Percentiles rank a stretch among this genome's conserved stretches.
Conservation (phyloP, 2,888 invertebrate species). For the Leucophora obtusa region DNA sequence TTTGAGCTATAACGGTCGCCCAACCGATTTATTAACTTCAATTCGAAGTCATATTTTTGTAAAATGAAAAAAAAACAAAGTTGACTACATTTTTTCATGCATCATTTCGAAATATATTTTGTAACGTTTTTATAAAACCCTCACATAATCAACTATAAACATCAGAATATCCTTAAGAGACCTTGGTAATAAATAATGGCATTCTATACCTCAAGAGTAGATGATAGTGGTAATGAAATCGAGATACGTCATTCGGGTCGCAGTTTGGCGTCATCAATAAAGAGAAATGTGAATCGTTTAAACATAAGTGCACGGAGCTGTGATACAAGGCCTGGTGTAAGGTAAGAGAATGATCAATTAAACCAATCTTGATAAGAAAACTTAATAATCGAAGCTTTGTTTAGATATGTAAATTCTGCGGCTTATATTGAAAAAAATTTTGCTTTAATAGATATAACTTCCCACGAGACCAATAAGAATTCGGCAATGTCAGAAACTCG, state of each 20-base stretch:
- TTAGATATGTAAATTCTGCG: slow-evolving; percentile 69
- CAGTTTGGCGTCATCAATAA: slow-evolving; percentile 52
- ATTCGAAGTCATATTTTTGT: too few species aligned
- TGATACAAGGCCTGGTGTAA: slow-evolving; percentile 58
- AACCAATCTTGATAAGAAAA: not conserved
- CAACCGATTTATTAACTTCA: too few species aligned
- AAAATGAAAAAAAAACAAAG: too few species aligned
- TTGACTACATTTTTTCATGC: not conserved
- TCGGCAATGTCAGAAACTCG: slow-evolving; percentile 58
- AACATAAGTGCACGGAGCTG: slow-evolving; percentile 65
- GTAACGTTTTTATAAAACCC: not conserved
- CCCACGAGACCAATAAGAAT: slow-evolving; percentile 53
- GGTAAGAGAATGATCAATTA: slow-evolving; percentile 36
- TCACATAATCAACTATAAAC: not conserved
- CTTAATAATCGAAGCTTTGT: slow-evolving; percentile 4
- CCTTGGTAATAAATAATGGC: slow-evolving; percentile 65
- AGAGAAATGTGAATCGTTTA: slow-evolving; percentile 31
- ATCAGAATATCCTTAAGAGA: not conserved
- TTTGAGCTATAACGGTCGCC: too few species aligned
- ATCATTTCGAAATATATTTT: slow-evolving; percentile 14
- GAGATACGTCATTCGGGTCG: slow-evolving; percentile 64
- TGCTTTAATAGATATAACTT: slow-evolving; percentile 44
- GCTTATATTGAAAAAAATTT: slow-evolving; percentile 66
- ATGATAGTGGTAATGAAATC: slow-evolving; percentile 67
- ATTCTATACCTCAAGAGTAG: slow-evolving; percentile 69